These are phyloP conservation scores for Phalacrocorax pelagicus DNA, from an alignment of 2,113 vertebrate species.

Conservation along the genomic window DNA sequence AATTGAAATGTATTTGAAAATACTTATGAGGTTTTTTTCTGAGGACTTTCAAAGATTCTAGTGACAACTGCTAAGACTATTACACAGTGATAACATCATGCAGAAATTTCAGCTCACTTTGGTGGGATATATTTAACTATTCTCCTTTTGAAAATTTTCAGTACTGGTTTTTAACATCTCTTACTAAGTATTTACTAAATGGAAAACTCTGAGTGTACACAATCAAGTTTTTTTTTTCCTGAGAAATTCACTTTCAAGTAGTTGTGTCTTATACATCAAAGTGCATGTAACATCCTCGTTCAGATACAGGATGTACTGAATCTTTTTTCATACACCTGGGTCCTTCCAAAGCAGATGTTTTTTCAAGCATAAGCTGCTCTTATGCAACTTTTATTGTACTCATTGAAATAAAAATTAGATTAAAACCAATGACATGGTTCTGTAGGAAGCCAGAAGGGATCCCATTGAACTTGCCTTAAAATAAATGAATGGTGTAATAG, in stretches of 20 bases:
- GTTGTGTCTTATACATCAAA: neutral
- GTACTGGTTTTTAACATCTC: neutral
- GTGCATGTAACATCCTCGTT: neutral
- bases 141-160: neutral
- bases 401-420: neutral
- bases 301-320: neutral
- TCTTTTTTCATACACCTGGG: neutral
- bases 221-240: neutral
- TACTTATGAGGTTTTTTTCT: neutral
- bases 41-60: neutral
- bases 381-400: neutral
- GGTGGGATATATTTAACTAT: neutral
- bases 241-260: neutral
- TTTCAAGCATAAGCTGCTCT: neutral
- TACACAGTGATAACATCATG: neutral
- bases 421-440: neutral
- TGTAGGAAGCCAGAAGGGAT: neutral
- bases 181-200: neutral
- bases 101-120: neutral
- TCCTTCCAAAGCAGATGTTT: neutral
- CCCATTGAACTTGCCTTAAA: neutral
- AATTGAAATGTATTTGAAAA: conserved; percentile 55
- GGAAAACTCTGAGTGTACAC: neutral
- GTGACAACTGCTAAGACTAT: neutral
- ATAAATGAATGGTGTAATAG: neutral